Base-by-base conservation (phyloP, 1,140 invertebrate species). In the Ostrea denselamellosa region DNA sequence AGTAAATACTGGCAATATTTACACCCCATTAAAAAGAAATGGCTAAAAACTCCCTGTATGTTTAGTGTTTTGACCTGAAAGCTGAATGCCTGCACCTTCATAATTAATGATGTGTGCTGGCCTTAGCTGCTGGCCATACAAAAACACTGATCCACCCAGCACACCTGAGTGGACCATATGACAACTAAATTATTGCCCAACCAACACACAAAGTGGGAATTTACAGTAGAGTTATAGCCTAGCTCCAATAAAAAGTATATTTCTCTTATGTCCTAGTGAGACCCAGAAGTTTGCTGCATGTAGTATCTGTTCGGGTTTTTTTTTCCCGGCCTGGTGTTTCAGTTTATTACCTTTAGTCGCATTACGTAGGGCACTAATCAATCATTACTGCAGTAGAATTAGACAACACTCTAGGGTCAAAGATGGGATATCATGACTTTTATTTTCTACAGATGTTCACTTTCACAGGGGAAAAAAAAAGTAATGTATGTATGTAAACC, bases 121-220 rank as follows among this genome's bases (percentile, higher is more conserved):
- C 68, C 68, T 25, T 77, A 77, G 68, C 68, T 77, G 68, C 68
- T 77, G 68, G 68, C 68, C 68, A 77, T 77, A 25, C 56, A 34
- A 25, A 28, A 28, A 77, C 68, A 77, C 68, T 28, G 68, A 25
- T 77, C 68, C 68, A 77, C 68, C 68, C 68, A 77, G 10, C 68
- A 14, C 68, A 77, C 68, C 68, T 77, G 68, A 77, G 68, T 14
- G 22, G 68, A 25, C 25, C 68, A 77, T 25, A 25, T 77, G 68
- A 77, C 68, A 77, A 77, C 68, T 77, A 25, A 77, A 34, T 77
- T 77, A 77, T 77, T 77, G 68, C 68, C 68, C 17, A 77, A 34
- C 25, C 28, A 77, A 77, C 68, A 34, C 68, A 77, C 68, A 77
- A 77, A 77, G 68, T 77, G 68, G 68, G 68, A 77, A 77, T 77